phyloP scores from a whole-genome alignment of 2,888 invertebrate species.

The Chalcis sispes region DNA sequence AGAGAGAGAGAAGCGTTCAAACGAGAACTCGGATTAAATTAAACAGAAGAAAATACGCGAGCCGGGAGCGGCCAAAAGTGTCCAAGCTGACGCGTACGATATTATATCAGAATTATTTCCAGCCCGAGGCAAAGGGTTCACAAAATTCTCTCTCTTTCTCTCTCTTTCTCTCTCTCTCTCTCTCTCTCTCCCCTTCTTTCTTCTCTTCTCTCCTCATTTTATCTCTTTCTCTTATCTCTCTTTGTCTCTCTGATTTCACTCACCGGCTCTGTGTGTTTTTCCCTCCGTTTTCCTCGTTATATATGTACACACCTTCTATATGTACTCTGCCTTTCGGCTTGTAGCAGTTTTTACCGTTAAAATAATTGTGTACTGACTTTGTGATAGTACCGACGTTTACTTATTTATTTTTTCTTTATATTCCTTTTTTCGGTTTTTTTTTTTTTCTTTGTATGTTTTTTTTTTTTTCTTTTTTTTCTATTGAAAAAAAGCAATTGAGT shows the following conservation, averaged over 20 bases:
- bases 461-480: neutral
- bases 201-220: neutral
- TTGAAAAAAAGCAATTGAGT: neutral
- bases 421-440: too few species aligned
- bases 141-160: neutral
- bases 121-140: constrained; percentile 34
- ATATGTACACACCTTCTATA: too few species aligned
- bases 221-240: constrained; percentile 10
- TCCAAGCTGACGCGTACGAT: constrained; percentile 54
- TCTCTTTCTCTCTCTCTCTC: neutral
- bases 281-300: neutral
- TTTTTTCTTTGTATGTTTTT: too few species aligned
- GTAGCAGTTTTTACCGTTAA: too few species aligned
- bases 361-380: too few species aligned
- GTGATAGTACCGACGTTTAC: too few species aligned
- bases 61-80: neutral
- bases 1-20: neutral
- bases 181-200: neutral
- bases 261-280: neutral
- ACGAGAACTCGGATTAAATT: constrained; percentile 47
- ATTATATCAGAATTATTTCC: constrained; percentile 54
- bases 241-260: too few species aligned
- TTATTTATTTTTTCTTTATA: too few species aligned
- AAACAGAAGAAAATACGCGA: constrained; percentile 52
- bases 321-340: too few species aligned